Evolutionary conservation across 2,888 invertebrate genomes (phyloP).

Genomic region (Tolmerus cingulatus): DNA sequence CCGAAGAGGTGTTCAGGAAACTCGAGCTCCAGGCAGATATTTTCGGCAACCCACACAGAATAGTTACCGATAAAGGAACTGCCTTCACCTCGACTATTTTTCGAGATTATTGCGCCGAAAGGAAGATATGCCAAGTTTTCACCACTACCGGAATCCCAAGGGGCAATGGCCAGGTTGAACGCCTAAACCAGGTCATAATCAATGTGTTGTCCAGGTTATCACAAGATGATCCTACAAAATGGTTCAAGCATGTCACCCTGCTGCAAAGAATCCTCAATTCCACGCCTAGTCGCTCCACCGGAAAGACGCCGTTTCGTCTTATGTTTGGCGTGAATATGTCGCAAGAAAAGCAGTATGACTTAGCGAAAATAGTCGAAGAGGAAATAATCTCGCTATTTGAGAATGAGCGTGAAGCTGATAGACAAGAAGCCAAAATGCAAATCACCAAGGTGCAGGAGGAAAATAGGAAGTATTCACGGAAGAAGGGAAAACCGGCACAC

Average conservation of each 20-base stretch:
- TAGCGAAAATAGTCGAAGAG: not conserved
- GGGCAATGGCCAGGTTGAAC: not conserved
- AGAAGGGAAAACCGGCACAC: not conserved
- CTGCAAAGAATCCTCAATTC: not conserved
- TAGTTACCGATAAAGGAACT: not conserved
- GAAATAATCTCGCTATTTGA: not conserved
- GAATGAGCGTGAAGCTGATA: not conserved
- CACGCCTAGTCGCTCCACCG: not conserved
- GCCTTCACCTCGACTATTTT: not conserved
- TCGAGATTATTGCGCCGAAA: not conserved
- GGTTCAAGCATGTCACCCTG: not conserved
- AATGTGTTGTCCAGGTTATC: too few relatives aligned
- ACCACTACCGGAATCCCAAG: not conserved
- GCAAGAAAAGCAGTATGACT: not conserved
- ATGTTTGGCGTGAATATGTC: constrained; percentile 37
- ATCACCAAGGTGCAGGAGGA: not conserved
- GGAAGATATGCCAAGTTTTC: not conserved
- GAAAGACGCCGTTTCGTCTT: not conserved
- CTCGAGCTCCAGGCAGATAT: not conserved
- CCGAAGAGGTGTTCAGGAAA: not conserved
- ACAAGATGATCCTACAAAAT: too few relatives aligned
- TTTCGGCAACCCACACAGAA: not conserved
- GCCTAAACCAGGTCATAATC: too few relatives aligned
- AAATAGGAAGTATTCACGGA: not conserved
- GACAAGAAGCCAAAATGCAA: constrained; percentile 47